These are phyloP conservation scores for Montipora efflorescens DNA, from an alignment of 64 coral and sea anemone species.

Conservation along the genomic window DNA sequence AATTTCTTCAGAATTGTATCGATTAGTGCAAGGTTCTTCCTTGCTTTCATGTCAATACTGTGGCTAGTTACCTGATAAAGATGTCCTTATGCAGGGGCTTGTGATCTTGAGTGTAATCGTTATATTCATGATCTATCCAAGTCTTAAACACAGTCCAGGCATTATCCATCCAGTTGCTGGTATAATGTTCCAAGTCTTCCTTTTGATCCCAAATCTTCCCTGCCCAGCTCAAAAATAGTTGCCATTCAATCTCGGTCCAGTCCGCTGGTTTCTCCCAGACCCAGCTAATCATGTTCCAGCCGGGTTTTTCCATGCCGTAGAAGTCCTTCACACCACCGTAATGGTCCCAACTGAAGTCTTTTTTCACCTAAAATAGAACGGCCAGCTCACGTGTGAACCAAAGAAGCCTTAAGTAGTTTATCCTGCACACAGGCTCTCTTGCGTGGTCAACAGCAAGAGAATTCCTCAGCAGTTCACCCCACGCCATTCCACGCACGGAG, in stretches of 20 bases:
- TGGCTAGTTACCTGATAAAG: slow-evolving; percentile 51
- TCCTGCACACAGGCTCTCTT: too few species aligned
- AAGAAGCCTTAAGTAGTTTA: too few species aligned
- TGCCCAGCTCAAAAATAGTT: slow-evolving; percentile 52
- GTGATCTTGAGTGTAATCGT: not conserved
- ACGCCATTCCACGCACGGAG: too few species aligned
- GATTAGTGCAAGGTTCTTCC: too few species aligned
- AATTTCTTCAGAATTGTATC: too few species aligned
- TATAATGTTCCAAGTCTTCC: not conserved
- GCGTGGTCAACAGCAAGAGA: too few species aligned
- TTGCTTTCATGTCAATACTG: too few species aligned
- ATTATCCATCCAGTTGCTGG: slow-evolving; percentile 7
- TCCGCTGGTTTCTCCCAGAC: slow-evolving; percentile 28
- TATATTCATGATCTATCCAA: slow-evolving; percentile 58
- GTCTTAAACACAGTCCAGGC: slow-evolving; percentile 41
- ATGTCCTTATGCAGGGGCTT: slow-evolving; percentile 46
- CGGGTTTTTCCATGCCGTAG: slow-evolving; percentile 21
- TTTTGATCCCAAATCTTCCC: slow-evolving; percentile 47
- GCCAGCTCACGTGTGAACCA: too few species aligned
- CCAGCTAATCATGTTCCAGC: slow-evolving; percentile 18
- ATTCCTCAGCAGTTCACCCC: too few species aligned
- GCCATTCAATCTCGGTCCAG: slow-evolving; percentile 41
- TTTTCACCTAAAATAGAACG: slow-evolving; percentile 9
- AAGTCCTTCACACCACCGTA: slow-evolving; percentile 69
- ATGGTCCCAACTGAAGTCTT: slow-evolving; percentile 50